Conservation (phyloP, 2,797 vertebrate genomes). For the Trichosurus vulpecula region DNA sequence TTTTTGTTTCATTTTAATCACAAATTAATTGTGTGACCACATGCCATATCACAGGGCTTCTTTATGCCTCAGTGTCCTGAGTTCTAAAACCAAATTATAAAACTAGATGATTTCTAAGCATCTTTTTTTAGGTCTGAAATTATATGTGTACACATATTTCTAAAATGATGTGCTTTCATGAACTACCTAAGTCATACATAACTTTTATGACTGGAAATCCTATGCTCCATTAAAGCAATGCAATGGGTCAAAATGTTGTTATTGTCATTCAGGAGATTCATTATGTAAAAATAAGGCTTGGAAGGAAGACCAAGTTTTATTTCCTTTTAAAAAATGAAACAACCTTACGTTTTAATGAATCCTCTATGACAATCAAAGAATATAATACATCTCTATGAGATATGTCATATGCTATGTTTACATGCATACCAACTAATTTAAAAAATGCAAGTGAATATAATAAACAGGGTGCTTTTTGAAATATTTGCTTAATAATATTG, state of each 20-base stretch:
- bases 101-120: not conserved
- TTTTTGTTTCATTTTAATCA: not conserved
- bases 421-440: not conserved
- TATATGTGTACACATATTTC: not conserved
- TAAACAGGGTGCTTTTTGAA: not conserved
- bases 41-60: rapidly evolving
- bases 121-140: not conserved
- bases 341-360: not conserved
- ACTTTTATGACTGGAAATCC: not conserved
- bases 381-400: not conserved
- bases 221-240: not conserved
- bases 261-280: not conserved
- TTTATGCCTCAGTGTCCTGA: not conserved
- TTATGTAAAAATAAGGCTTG: not conserved
- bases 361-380: not conserved
- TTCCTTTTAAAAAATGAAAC: not conserved
- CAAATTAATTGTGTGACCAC: not conserved
- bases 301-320: not conserved
- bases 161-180: not conserved
- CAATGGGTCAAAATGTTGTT: constrained; percentile 2
- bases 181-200: rapidly evolving
- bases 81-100: not conserved
- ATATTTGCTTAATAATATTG: not conserved
- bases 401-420: not conserved
- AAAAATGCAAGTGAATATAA: not conserved